phyloP scores from a whole-genome alignment of 2,888 invertebrate genomes.

The Agelastica alni region DNA sequence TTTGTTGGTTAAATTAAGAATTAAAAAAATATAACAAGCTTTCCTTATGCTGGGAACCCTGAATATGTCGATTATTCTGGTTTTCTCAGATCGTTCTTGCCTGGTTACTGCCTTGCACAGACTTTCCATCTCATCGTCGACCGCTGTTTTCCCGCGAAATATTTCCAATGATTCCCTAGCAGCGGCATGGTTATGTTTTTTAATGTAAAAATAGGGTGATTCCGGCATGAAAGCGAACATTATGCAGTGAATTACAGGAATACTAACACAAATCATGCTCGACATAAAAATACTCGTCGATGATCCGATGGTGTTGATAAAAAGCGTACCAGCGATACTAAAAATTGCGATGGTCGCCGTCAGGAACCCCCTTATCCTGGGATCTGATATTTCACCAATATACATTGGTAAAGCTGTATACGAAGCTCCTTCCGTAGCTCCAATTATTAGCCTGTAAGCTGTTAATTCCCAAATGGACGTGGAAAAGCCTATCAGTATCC shows the following conservation, averaged over 20 bases:
- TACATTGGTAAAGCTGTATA: constrained; percentile 61
- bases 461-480: constrained; percentile 63
- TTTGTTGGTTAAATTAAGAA: constrained; percentile 66
- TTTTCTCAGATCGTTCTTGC: constrained; percentile 57
- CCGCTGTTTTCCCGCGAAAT: constrained; percentile 60
- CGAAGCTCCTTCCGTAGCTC: constrained; percentile 59
- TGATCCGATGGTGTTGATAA: constrained; percentile 66
- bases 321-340: constrained; percentile 60
- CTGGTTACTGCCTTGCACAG: constrained; percentile 48
- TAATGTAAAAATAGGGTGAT: constrained; percentile 61
- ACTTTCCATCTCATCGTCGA: constrained; percentile 58
- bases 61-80: constrained; percentile 59
- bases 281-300: constrained; percentile 61
- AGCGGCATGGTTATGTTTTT: constrained; percentile 54
- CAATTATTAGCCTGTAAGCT: constrained; percentile 52
- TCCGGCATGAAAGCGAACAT: constrained; percentile 70
- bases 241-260: constrained; percentile 63
- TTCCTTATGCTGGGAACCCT: constrained; percentile 63
- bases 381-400: constrained; percentile 64
- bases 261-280: constrained; percentile 62
- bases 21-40: constrained; percentile 65
- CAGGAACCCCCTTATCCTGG: constrained; percentile 63
- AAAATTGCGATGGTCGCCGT: constrained; percentile 64
- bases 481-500: constrained; percentile 65
- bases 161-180: constrained; percentile 62